phyloP scores from a whole-genome alignment of 2,113 vertebrate genomes.

The Pelodiscus sinensis region DNA sequence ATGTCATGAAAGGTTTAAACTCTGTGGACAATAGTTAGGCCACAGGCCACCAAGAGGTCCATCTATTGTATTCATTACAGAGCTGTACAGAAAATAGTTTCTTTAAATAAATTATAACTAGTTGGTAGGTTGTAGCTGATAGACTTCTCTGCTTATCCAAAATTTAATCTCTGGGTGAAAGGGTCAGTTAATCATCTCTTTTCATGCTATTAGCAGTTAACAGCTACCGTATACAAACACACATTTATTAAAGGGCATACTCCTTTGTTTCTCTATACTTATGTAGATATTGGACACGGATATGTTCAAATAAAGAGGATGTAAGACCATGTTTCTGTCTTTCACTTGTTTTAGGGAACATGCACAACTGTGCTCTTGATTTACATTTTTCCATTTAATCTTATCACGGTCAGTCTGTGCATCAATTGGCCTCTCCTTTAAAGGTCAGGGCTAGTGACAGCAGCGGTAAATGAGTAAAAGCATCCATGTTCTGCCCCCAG shows the following conservation, averaged over 20 bases:
- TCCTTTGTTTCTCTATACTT: background rate
- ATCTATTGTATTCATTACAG: background rate
- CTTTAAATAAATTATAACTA: background rate
- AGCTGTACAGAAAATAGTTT: background rate
- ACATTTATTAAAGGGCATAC: background rate
- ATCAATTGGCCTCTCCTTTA: background rate
- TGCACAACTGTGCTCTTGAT: background rate
- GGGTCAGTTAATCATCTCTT: conserved; percentile 29
- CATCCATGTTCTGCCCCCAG: background rate
- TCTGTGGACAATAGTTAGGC: background rate
- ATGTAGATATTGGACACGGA: background rate
- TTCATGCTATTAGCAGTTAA: conserved; percentile 44
- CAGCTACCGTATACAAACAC: background rate
- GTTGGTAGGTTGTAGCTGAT: background rate
- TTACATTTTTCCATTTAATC: background rate
- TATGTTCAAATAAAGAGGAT: background rate
- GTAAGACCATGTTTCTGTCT: background rate
- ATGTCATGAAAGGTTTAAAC: background rate
- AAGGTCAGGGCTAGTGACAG: background rate
- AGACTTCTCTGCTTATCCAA: background rate
- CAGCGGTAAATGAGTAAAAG: background rate
- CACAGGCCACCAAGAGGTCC: background rate
- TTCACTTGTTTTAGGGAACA: background rate
- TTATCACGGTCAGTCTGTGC: background rate
- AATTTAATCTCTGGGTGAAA: background rate